Percentiles rank a stretch among this genome's conserved stretches.
Evolutionary conservation across 2,888 invertebrate species (phyloP).

Genomic region (Chirona hameri): DNA sequence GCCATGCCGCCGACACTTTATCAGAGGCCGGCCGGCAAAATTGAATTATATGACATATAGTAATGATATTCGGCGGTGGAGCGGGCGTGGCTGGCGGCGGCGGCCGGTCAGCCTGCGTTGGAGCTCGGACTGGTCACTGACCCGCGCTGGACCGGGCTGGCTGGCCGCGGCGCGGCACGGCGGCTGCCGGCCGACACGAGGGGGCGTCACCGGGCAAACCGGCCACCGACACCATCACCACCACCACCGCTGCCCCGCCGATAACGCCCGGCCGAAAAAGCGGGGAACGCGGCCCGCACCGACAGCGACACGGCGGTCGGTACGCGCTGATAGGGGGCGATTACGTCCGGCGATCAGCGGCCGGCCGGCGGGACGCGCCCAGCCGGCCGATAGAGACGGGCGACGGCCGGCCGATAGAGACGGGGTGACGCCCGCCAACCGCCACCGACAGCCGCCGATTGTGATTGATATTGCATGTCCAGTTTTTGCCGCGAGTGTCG

Average conservation of each 20-base stretch:
- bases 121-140: background rate
- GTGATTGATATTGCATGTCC: too few species aligned
- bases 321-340: too few species aligned
- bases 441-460: too few species aligned
- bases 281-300: too few species aligned
- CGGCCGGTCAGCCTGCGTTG: background rate
- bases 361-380: too few species aligned
- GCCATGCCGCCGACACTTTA: constrained; percentile 1
- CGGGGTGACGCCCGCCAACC: too few species aligned
- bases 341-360: too few species aligned
- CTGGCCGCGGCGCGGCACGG: background rate
- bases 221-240: background rate
- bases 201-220: background rate
- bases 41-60: constrained; percentile 12
- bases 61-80: background rate
- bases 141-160: background rate
- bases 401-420: too few species aligned
- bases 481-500: too few species aligned
- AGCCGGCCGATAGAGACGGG: too few species aligned
- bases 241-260: background rate
- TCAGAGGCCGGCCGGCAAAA: background rate
- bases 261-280: too few species aligned
- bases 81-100: background rate
- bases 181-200: background rate
- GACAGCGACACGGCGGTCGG: too few species aligned